Conservation (phyloP, 2,113 vertebrate species). For the Ceyx melanurus region DNA sequence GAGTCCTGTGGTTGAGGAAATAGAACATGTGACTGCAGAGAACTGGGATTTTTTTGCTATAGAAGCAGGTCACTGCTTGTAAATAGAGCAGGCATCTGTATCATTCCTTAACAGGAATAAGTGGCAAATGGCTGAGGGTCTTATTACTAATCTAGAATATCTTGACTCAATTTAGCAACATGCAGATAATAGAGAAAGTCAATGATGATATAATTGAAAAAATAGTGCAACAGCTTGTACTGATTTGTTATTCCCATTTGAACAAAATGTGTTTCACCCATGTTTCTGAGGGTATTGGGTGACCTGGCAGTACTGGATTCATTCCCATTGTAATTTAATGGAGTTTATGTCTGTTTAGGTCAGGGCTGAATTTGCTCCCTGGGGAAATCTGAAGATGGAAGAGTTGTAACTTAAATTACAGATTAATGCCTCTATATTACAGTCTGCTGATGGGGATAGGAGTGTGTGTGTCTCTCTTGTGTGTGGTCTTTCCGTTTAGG, state of each 20-base stretch:
- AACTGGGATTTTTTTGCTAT: background rate
- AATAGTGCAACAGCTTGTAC: background rate
- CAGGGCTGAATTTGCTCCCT: background rate
- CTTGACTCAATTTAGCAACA: background rate
- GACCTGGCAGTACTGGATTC: slow-evolving; percentile 11
- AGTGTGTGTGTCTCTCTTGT: background rate
- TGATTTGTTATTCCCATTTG: background rate
- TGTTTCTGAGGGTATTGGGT: slow-evolving; percentile 13
- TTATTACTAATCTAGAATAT: slow-evolving; percentile 17
- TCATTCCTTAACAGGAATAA: background rate
- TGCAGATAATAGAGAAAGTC: slow-evolving; percentile 21
- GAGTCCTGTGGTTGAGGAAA: background rate
- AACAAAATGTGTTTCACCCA: background rate
- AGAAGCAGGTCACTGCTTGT: background rate
- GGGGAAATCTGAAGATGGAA: slow-evolving; percentile 12
- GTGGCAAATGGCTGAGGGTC: background rate
- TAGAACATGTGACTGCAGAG: background rate
- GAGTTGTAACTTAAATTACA: background rate
- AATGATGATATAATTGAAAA: slow-evolving; percentile 10
- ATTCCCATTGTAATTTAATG: slow-evolving; percentile 10
- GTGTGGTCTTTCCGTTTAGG: background rate
- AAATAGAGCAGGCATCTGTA: background rate
- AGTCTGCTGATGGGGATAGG: background rate
- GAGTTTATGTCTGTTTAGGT: slow-evolving; percentile 28
- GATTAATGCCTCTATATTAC: background rate